Evolutionary conservation across 1,140 invertebrate species (phyloP), one percentile per base, ranked within the genome.

Genomic region (Chironomus striatipennis): DNA sequence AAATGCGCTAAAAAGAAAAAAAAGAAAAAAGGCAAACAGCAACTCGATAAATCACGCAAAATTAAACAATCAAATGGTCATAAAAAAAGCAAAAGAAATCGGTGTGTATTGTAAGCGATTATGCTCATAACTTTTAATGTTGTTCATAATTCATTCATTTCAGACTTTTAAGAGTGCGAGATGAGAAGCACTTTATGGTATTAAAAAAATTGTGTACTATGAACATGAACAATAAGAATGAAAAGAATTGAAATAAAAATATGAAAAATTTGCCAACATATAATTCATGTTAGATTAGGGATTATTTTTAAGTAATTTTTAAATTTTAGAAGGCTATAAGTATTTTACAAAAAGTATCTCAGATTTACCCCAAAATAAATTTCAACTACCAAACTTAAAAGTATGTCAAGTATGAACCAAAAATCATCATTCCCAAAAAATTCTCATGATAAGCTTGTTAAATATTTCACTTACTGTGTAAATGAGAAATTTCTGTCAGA

Each of bases 31-130:
- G 12, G 47, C 12, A 57, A n/a, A 57, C 12, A 57, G 47, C 47
- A 57, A n/a, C 47, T 70, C 65, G 18, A 70, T 70, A 70, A 70
- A 70, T 70, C 65, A 20, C 65, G 65, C 65, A 70, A 70, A 70
- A 70, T 70, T 70, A 70, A 70, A 70, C 65, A 70, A 70, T 70
- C 65, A 70, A 70, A 70, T 70, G 17, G 18, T 21, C 20, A 20
- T 70, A 70, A 70, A 18, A 17, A 9, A 21, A 57, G 47, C 47
- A 15, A 57, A n/a, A 57, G 47, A 57, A n/a, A 47, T 10, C 12
- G 47, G 47, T n/a, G 12, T 57, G 47, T n/a, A 57, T n/a, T 57
- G 20, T 70, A 18, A 57, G 9, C 65, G 65, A 70, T 70, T 57
- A 70, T 70, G 18, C 65, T 70, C 65, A 70, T 57, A 57, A 57